Evolutionary conservation across 2,888 invertebrate genomes (phyloP), one percentile per base, ranked within the genome.

Genomic region (Ormia ochracea): DNA sequence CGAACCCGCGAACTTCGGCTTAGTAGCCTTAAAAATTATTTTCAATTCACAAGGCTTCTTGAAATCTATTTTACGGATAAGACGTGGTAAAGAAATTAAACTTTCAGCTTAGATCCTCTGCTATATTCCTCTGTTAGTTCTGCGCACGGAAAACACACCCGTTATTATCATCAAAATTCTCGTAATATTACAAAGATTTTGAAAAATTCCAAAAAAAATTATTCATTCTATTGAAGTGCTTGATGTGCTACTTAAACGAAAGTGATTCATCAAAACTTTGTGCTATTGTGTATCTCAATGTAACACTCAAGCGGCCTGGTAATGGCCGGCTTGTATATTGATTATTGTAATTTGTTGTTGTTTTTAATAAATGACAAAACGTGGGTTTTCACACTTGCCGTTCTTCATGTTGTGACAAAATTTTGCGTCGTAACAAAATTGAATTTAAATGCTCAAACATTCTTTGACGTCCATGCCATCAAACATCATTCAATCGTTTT

Each of bases 391-490:
- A 52, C 74, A 75, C 74, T 75, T 50, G 66, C 14, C 41, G n/a
- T 31, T 61, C 21, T 50, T 38, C 28, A 59, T 38, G 28, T 12
- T 36, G 28, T 12, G 31, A 23, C 4, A 26, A 7, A 23, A 5
- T 36, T 43, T 43, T 19, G 5, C 28, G 38, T 66, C 58, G 41
- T 58, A 63, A 54, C 23, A 45, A 66, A 12, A 45, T 45, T 43
- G 38, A 78, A 68, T 23, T 58, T 58, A 43, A 74, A 41, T 43
- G n/a, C 50, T 52, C 66, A 41, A 56, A 65, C 56, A 65, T 72
- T 72, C 38, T 56, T 73, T 68, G 73, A 61, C 68, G 45, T 68
- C 31, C 61, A 9, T 73, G 41, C 68, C 61, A 78, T 48, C 61
- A 38, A 56, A 73, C 72, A 73, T 66, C 63, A 50, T 61, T 61